Base-by-base conservation (phyloP, 2,888 invertebrate species). In the Pyrrhia umbra region DNA sequence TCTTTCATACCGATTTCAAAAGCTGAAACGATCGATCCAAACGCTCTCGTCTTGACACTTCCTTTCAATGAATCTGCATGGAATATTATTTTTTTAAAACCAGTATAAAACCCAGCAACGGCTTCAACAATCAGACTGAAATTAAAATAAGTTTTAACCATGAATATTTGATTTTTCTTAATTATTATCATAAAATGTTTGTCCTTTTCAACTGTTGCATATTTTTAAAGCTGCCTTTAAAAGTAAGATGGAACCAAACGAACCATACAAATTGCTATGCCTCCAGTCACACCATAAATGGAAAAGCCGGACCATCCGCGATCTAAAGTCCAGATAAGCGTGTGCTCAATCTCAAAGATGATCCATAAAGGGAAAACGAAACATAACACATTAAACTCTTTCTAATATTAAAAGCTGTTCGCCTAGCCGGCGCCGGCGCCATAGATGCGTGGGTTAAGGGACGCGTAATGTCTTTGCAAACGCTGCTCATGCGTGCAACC, bases 351-450 rank as follows among this genome's bases (percentile, higher is more conserved):
- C 54, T 68, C 18, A 25, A 50, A 54, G 54, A 45, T 57, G 23
- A 4, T 43, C 34, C 54, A 40, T 72, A 68, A 27, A 55, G 25
- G 55, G 58, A 58, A 63, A 61, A 43, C 46, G 59, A 62, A 73
- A 78, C 66, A 73, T 56, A 61, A 62, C 76, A 61, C 57, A 70
- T 74, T 72, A 74, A 74, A 72, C 49, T 79, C 64, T 62, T 79
- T 78, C 77, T 78, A 78, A 78, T 76, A 78, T 78, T 71, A 76
- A 70, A 74, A 59, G 74, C 64, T 56, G 61, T 61, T 68, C 85
- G 85, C 60, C 87, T 73, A 77, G 81, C 66, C 67, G 87, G 84
- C 87, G 86, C 87, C 86, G 87, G 84, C 87, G 86, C 87, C 86
- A 77, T 78, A 50, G 67, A 40, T 62, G 74, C 72, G 75, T 84